Conservation (phyloP, 2,113 vertebrate genomes). For the Haplochromis burtoni region DNA sequence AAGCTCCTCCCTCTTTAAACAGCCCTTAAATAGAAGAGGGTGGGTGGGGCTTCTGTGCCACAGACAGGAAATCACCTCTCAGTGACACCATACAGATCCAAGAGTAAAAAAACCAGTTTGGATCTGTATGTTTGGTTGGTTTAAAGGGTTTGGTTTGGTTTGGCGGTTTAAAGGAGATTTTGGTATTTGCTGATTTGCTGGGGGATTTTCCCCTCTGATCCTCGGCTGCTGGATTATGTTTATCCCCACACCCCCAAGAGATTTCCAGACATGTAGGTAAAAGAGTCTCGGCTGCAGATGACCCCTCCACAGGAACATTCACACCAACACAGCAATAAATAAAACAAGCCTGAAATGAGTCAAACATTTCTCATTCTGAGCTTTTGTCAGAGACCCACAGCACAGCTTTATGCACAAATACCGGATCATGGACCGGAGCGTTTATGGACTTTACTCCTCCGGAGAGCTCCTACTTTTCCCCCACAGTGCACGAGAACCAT, state of each 20-base stretch:
- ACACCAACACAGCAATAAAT: neutral
- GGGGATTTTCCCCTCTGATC: rapidly evolving
- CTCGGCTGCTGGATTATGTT: neutral
- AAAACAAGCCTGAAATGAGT: neutral
- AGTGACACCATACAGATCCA: neutral
- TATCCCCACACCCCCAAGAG: rapidly evolving
- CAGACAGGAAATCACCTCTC: neutral
- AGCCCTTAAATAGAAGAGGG: neutral
- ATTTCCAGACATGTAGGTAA: neutral
- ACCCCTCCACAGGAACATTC: neutral
- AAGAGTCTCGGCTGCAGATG: neutral
- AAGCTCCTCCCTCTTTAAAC: neutral
- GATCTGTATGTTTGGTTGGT: neutral
- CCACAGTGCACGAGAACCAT: neutral
- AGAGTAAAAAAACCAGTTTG: neutral
- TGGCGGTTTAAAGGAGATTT: neutral
- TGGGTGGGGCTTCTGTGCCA: neutral
- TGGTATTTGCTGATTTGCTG: neutral
- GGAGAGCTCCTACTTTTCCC: neutral
- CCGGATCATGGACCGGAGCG: neutral
- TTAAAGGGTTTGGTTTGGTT: neutral
- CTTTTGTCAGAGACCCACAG: neutral
- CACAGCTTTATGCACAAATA: neutral
- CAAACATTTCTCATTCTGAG: neutral
- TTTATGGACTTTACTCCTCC: neutral